A percentile compares a stretch with the other conserved stretches of the same genome.
phyloP scores from a whole-genome alignment of 2,797 vertebrate genomes.

The Pangasius krempfi region DNA sequence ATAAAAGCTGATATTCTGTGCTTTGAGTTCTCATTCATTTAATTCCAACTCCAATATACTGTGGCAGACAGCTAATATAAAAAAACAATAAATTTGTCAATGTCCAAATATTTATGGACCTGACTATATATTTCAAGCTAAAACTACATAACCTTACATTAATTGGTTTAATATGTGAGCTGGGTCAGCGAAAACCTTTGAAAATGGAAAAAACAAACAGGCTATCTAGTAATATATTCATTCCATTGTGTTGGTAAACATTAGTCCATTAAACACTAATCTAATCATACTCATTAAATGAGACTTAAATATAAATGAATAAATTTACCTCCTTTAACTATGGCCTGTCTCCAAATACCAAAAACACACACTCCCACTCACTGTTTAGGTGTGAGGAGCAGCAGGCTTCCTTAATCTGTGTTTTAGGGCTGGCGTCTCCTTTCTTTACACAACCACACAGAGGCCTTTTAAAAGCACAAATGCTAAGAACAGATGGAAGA shows the following conservation, averaged over 20 bases:
- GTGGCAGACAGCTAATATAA: not conserved
- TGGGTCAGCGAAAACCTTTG: not conserved
- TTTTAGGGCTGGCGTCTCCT: not conserved
- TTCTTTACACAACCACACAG: slow-evolving; percentile 27
- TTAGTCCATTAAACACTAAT: not conserved
- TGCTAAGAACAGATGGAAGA: slow-evolving; percentile 34
- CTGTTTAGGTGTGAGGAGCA: slow-evolving; percentile 31
- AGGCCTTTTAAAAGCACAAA: slow-evolving; percentile 20
- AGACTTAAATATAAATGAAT: slow-evolving; percentile 5
- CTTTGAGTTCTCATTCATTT: not conserved
- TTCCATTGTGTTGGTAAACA: not conserved
- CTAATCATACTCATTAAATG: not conserved
- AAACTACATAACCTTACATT: not conserved
- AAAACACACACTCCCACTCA: slow-evolving; percentile 37
- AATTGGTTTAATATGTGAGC: not conserved
- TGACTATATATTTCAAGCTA: not conserved
- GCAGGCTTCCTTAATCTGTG: slow-evolving; percentile 21
- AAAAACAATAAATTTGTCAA: not conserved
- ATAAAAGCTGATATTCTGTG: not conserved
- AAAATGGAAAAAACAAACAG: not conserved
- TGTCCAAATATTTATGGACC: not conserved
- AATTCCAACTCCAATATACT: not conserved
- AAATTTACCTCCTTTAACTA: not conserved
- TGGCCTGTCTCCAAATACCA: not conserved
- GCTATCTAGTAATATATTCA: not conserved